phyloP scores from a whole-genome alignment of 1,140 invertebrate genomes.

The Macrocentrus cingulum region DNA sequence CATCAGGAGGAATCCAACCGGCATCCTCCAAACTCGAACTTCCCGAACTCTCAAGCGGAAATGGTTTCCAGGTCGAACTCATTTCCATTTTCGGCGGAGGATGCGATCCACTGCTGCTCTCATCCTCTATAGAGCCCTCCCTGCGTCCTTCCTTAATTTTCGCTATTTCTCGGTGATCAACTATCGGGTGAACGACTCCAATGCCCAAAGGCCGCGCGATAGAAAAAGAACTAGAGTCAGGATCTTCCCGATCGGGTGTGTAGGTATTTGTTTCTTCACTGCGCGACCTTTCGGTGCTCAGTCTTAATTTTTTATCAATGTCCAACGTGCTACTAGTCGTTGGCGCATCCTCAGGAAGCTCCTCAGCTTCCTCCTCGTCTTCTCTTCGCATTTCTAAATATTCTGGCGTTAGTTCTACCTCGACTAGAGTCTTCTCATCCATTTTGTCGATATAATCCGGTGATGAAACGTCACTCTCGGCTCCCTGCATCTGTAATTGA shows the following conservation, averaged over 20 bases:
- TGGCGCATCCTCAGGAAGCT: constrained; percentile 53
- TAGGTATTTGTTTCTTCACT: constrained; percentile 56
- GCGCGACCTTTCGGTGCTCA: constrained; percentile 52
- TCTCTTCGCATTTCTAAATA: constrained; percentile 54
- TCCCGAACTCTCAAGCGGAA: constrained; percentile 77
- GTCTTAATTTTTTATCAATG: constrained; percentile 47
- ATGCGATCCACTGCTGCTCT: constrained; percentile 72
- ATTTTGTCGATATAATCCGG: constrained; percentile 55
- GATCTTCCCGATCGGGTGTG: constrained; percentile 65
- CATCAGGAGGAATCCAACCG: constrained; percentile 74
- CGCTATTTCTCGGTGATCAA: constrained; percentile 51
- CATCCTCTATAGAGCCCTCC: constrained; percentile 49
- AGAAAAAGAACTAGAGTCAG: constrained; percentile 77
- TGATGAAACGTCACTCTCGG: constrained; percentile 52
- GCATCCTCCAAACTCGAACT: constrained; percentile 78
- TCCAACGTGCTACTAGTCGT: constrained; percentile 39
- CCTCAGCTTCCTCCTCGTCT: constrained; percentile 48
- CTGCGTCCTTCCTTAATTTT: constrained; percentile 43
- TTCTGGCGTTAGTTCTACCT: constrained; percentile 53
- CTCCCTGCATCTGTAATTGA: constrained; percentile 49
- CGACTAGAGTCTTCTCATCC: constrained; percentile 55
- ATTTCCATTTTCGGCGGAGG: constrained; percentile 63
- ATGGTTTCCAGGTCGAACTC: constrained; percentile 76
- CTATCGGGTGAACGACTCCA: constrained; percentile 63
- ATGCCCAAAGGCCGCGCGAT: constrained; percentile 75